phyloP scores from a whole-genome alignment of 2,797 vertebrate genomes.

The Characodon lateralis region DNA sequence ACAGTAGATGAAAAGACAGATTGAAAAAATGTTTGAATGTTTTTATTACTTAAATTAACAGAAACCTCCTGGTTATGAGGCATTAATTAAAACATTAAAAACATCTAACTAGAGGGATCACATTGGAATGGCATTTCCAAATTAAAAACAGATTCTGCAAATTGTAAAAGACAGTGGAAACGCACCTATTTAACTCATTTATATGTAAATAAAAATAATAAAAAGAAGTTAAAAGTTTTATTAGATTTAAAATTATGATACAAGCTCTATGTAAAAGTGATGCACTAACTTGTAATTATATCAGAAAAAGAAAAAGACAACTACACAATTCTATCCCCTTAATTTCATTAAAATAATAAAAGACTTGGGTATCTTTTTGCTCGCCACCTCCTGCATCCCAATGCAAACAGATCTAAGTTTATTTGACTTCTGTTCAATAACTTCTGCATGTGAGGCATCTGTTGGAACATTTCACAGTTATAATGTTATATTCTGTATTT shows the following conservation, averaged over 20 bases:
- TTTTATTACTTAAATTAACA: background rate
- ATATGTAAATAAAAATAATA: background rate
- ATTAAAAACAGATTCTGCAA: background rate
- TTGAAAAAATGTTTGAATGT: background rate
- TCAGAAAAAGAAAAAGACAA: background rate
- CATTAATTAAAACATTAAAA: background rate
- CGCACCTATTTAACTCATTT: background rate
- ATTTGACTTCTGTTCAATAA: background rate
- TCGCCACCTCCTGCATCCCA: background rate
- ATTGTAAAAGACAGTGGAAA: background rate
- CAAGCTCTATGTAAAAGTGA: background rate
- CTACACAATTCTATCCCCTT: too few relatives aligned
- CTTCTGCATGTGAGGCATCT: background rate
- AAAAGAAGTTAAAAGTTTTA: background rate
- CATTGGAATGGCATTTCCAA: background rate
- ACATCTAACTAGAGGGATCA: background rate
- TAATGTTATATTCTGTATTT: background rate
- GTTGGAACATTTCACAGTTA: background rate
- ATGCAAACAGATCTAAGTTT: background rate
- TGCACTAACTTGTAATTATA: background rate
- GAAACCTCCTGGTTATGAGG: too few relatives aligned
- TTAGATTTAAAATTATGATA: background rate
- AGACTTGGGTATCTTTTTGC: background rate
- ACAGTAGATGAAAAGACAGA: background rate
- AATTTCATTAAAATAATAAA: too few relatives aligned